Conservation (phyloP, 2,797 vertebrate genomes). For the Philypnodon macrostomus region DNA sequence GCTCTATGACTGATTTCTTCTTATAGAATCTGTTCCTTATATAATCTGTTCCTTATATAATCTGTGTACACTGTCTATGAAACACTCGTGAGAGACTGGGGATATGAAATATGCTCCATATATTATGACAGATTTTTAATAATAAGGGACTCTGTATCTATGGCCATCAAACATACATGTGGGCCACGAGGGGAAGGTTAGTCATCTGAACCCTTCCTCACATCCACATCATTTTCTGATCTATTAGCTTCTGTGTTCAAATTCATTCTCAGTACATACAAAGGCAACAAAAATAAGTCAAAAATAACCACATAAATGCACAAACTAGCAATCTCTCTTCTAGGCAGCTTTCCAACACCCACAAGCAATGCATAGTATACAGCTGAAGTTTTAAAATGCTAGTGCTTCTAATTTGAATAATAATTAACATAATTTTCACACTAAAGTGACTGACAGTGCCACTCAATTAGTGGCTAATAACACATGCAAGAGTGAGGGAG, state of each 20-base stretch:
- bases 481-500: slow-evolving; percentile 24
- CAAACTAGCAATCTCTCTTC: not conserved
- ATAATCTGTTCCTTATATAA: not conserved
- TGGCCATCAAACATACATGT: slow-evolving; percentile 11
- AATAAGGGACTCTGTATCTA: slow-evolving; percentile 1
- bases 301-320: too few relatives aligned
- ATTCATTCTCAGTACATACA: slow-evolving; percentile 20
- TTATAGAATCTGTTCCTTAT: not conserved
- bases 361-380: not conserved
- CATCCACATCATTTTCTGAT: slow-evolving; percentile 24
- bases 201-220: slow-evolving; percentile 59
- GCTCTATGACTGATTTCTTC: not conserved
- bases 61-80: not conserved
- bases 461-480: slow-evolving; percentile 30
- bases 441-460: slow-evolving; percentile 17
- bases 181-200: slow-evolving; percentile 42
- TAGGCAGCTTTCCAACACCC: slow-evolving; percentile 5
- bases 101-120: too few relatives aligned
- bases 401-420: slow-evolving; percentile 17
- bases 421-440: slow-evolving; percentile 17
- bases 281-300: too few relatives aligned
- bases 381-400: slow-evolving; percentile 6
- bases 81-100: not conserved
- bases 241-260: slow-evolving; percentile 21
- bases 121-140: slow-evolving; percentile 17